Base-by-base conservation (phyloP, 1,140 invertebrate genomes). In the Mamestra configurata region DNA sequence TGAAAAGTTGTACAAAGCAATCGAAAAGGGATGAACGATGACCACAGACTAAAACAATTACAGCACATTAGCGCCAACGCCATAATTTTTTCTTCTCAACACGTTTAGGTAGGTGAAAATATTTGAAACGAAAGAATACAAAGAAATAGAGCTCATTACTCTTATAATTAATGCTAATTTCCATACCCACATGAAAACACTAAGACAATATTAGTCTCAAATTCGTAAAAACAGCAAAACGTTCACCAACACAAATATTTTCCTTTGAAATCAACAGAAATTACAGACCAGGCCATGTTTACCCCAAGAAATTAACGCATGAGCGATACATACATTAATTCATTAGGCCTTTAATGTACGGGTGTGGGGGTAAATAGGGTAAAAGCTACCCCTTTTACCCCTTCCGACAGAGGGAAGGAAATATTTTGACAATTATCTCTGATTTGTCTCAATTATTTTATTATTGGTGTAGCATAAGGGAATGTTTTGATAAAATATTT, bases 281-380 rank as follows among this genome's bases (percentile, higher is more conserved):
- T 64, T 64, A 72, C 49, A 31, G 18, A 1, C 6, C 1, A 24
- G 20, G 8, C 53, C 8, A 15, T 57, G 71, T 57, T 57, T 59
- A 43, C 51, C 20, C 43, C n/a, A 73, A 57, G 51, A 73, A 57
- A 57, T 73, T 73, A 57, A 24, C 37, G 11, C 31, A 18, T 43
- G 35, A 57, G 7, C 18, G 51, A 57, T 73, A 73, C 24, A 53
- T 57, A 59, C 71, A 73, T 73, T 73, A 73, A 71, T 57, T 73
- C 51, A 73, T 73, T 73, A 73, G 35, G 1, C 18, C 35, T 57
- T 27, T 40, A 59, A 73, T 57, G 18, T 66, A 8, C 3, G 31
- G 51, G 18, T 13, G 53, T 24, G 15, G 51, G 31, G 24, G 55
- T 15, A 59, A 57, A 55, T 24, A 15, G 31, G 31, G 24, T 73